Conservation (phyloP, 2,888 invertebrate species). For the Cantharis flavilabris region DNA sequence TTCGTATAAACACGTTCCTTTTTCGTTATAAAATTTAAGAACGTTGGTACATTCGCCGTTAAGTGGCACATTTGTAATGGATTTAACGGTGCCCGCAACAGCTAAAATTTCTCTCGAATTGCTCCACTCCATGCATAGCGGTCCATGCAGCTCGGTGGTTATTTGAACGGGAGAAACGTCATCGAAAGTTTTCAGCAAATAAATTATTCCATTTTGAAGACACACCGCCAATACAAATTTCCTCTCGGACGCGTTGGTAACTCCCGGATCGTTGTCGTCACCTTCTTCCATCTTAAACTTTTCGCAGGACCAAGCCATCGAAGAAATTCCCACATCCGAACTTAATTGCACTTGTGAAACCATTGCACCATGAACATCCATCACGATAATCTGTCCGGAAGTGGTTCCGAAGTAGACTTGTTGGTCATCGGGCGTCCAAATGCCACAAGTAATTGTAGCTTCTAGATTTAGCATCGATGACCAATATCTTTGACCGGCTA, state of each 20-base stretch:
- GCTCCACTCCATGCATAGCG: slow-evolving; percentile 93
- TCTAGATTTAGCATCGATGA: slow-evolving; percentile 95
- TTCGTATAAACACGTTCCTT: slow-evolving; percentile 80
- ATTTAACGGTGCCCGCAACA: slow-evolving; percentile 79
- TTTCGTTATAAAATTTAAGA: slow-evolving; percentile 89
- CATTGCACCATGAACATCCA: slow-evolving; percentile 97
- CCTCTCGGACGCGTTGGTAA: slow-evolving; percentile 65
- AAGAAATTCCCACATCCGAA: slow-evolving; percentile 82
- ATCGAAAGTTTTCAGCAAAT: slow-evolving; percentile 88
- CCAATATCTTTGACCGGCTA: slow-evolving; percentile 97
- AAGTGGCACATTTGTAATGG: slow-evolving; percentile 42
- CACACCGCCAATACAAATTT: slow-evolving; percentile 85
- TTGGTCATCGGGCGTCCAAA: slow-evolving; percentile 97
- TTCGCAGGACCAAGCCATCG: slow-evolving; percentile 97
- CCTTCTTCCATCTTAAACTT: slow-evolving; percentile 98
- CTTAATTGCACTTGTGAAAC: slow-evolving; percentile 90
- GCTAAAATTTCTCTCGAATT: slow-evolving; percentile 91
- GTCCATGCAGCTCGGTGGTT: slow-evolving; percentile 79
- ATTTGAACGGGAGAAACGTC: slow-evolving; percentile 90
- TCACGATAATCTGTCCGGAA: slow-evolving; percentile 92
- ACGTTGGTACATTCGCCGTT: slow-evolving; percentile 74
- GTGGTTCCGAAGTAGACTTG: slow-evolving; percentile 97
- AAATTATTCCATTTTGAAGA: slow-evolving; percentile 87
- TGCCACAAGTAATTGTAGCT: slow-evolving; percentile 92
- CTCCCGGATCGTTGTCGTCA: slow-evolving; percentile 69